phyloP scores from a whole-genome alignment of 2,888 invertebrate genomes.

The Arrhopalites spinosus region DNA sequence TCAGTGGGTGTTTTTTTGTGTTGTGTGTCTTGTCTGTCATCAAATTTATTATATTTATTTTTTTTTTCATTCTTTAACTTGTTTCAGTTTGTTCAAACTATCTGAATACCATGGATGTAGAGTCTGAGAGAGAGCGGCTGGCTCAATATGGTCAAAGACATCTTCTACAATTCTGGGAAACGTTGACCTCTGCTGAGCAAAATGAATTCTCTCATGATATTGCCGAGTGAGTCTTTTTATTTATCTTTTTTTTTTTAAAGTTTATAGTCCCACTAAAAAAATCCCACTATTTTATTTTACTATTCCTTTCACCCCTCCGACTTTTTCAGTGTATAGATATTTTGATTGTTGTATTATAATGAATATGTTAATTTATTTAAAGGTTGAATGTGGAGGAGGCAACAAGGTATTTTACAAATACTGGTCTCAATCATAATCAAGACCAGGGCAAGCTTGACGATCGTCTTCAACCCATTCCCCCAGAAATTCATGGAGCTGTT shows the following conservation, averaged over 20 bases:
- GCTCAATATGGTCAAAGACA: conserved; percentile 76
- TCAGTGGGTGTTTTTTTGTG: not conserved
- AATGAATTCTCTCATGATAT: conserved; percentile 69
- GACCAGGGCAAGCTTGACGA: conserved; percentile 74
- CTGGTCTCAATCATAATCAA: conserved; percentile 64
- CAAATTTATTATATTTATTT: not conserved
- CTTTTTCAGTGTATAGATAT: no score
- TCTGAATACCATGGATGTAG: conserved; percentile 59
- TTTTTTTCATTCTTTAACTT: conserved; percentile 13
- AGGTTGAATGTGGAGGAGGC: conserved; percentile 73
- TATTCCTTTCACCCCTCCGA: no score
- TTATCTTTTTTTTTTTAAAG: conserved; percentile 15
- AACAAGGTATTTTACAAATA: conserved; percentile 66
- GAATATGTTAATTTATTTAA: conserved; percentile 28
- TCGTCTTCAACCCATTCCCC: conserved; percentile 80
- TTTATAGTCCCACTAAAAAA: not conserved
- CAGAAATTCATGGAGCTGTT: conserved; percentile 79
- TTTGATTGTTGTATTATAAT: not conserved
- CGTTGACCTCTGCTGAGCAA: conserved; percentile 69
- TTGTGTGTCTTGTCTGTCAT: not conserved
- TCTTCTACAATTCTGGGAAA: conserved; percentile 79
- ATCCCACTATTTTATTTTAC: no score
- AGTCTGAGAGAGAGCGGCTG: conserved; percentile 64
- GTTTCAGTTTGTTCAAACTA: conserved; percentile 29
- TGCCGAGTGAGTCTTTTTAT: conserved; percentile 59